A percentile compares a stretch with the other conserved stretches of the same genome.
phyloP scores from a whole-genome alignment of 2,888 invertebrate species.

The Stenichneumon culpator region DNA sequence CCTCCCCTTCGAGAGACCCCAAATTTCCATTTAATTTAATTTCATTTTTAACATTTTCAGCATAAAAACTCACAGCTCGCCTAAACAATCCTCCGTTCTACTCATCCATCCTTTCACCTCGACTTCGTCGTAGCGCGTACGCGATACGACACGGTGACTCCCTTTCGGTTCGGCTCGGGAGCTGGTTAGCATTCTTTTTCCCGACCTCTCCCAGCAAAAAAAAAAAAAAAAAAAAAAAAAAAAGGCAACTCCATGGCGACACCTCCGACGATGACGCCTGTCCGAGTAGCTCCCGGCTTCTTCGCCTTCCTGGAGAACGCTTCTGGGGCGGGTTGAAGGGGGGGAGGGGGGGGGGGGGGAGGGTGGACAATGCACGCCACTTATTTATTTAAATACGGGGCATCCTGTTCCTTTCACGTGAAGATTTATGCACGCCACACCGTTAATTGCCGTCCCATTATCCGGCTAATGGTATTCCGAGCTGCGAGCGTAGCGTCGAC shows the following conservation, averaged over 20 bases:
- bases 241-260: conserved; percentile 23
- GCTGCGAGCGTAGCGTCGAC: conserved; percentile 74
- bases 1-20: conserved; percentile 30
- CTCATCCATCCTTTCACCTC: conserved; percentile 17
- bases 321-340: background rate
- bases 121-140: conserved; percentile 3
- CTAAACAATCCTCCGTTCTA: conserved; percentile 45
- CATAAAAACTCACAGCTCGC: conserved; percentile 30
- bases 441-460: conserved; percentile 85
- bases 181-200: conserved; percentile 59
- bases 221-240: conserved; percentile 17
- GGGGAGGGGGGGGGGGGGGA: background rate
- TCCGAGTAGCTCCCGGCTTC: conserved; percentile 52
- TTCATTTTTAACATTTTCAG: too few species aligned
- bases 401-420: conserved; percentile 84
- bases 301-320: conserved; percentile 22
- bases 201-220: background rate
- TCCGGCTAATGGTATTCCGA: conserved; percentile 84
- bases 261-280: conserved; percentile 49
- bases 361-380: conserved; percentile 82
- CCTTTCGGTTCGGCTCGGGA: conserved; percentile 23
- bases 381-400: conserved; percentile 85
- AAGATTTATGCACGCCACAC: conserved; percentile 84
- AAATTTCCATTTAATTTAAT: too few species aligned
- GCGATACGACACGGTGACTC: conserved; percentile 17